Evolutionary conservation across 2,888 invertebrate species (phyloP).

Genomic region (Hyposoter didymator): DNA sequence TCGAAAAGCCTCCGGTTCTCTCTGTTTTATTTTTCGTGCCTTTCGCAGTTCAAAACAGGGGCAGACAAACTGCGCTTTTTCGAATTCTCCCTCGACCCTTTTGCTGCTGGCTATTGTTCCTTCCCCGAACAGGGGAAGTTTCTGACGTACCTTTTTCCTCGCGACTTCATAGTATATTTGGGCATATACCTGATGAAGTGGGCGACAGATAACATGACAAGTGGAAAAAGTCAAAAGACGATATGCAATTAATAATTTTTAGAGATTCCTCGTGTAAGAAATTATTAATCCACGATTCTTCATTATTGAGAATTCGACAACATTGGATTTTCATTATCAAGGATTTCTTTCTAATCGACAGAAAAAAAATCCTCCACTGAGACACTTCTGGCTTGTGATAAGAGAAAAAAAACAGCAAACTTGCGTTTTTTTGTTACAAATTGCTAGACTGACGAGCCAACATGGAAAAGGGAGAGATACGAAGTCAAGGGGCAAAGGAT

Average conservation of each 20-base stretch:
- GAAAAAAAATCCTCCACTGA: conserved; percentile 41
- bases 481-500: conserved; percentile 31
- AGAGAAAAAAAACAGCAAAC: conserved; percentile 48
- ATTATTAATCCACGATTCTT: conserved; percentile 28
- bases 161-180: conserved; percentile 8
- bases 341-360: neutral
- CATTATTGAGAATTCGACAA: conserved; percentile 22
- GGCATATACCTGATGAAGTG: neutral
- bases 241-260: neutral
- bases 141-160: neutral
- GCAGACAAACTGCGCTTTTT: conserved; percentile 59
- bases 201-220: neutral
- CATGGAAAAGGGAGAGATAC: neutral
- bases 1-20: conserved; percentile 56
- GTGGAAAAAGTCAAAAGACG: neutral
- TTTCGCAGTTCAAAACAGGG: conserved; percentile 45
- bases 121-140: conserved; percentile 2
- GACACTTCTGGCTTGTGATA: conserved; percentile 25
- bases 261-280: neutral
- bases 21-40: conserved; percentile 30
- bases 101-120: conserved; percentile 56
- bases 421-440: conserved; percentile 30
- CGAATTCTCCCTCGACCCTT: conserved; percentile 52
- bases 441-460: conserved; percentile 26
- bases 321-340: conserved; percentile 45